Evolutionary conservation across 2,797 vertebrate species (phyloP).

Genomic region (Oophaga sylvatica): DNA sequence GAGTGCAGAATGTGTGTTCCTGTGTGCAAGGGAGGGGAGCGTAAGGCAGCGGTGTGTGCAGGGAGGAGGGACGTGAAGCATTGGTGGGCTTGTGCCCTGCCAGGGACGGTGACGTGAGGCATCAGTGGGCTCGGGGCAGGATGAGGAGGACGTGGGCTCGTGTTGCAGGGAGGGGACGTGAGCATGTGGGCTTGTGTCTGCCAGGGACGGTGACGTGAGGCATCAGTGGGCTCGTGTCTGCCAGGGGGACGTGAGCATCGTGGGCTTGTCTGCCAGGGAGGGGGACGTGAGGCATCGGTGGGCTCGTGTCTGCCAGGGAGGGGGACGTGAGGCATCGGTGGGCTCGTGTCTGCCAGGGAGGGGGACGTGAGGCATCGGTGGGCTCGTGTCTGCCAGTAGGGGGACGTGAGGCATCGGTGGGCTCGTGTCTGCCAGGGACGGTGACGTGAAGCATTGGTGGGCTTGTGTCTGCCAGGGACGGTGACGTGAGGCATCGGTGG

Average conservation of each 20-base stretch:
- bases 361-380: too few species aligned
- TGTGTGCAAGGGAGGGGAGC: background rate
- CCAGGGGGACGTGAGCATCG: too few species aligned
- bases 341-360: background rate
- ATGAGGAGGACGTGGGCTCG: too few species aligned
- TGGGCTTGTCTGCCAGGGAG: too few species aligned
- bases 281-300: background rate
- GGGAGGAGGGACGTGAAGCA: background rate
- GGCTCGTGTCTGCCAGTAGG: background rate
- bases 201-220: background rate
- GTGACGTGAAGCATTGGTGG: background rate
- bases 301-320: background rate
- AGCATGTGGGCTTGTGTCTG: background rate
- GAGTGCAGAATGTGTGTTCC: conserved; percentile 67
- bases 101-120: too few species aligned
- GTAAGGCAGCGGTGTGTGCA: background rate
- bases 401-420: background rate
- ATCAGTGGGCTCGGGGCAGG: too few species aligned
- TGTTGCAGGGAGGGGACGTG: background rate
- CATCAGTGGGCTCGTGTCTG: too few species aligned
- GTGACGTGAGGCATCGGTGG: background rate
- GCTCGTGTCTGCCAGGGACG: too few species aligned
- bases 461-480: too few species aligned
- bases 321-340: background rate
- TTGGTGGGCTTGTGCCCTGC: background rate